A percentile compares a stretch with the other conserved stretches of the same genome.
These are phyloP conservation scores for Charina bottae DNA, from an alignment of 2,113 vertebrate species.

Conservation along the genomic window DNA sequence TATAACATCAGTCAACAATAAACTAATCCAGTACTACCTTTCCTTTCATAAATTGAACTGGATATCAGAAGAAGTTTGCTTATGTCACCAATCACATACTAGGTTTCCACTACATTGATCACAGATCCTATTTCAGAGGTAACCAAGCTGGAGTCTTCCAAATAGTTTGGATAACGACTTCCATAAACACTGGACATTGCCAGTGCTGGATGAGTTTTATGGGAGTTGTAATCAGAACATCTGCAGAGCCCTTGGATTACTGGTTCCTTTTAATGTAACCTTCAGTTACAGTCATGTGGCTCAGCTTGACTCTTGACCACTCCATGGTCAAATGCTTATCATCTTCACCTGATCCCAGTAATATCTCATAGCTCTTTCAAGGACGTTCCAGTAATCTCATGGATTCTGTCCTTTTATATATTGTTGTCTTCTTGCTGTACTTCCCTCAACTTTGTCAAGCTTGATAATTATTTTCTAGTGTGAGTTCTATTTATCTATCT, in stretches of 20 bases:
- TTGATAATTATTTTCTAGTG: background rate
- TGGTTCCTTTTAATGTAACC: no score
- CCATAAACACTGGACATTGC: background rate
- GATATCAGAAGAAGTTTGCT: background rate
- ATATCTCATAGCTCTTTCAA: background rate
- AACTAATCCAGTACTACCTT: background rate
- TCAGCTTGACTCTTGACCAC: background rate
- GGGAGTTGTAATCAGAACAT: background rate
- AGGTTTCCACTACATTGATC: background rate
- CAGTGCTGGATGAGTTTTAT: background rate
- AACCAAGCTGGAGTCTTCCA: background rate
- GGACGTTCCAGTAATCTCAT: background rate
- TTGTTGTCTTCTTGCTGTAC: background rate
- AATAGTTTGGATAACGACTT: background rate
- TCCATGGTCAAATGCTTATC: background rate
- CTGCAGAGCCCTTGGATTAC: background rate
- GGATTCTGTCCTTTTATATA: background rate
- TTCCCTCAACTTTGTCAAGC: background rate
- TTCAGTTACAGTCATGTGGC: background rate
- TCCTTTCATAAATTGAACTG: background rate
- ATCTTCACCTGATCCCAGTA: background rate
- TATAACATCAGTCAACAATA: constrained; percentile 5
- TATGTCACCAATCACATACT: background rate
- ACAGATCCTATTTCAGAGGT: background rate
- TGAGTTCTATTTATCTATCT: background rate